Base-by-base conservation (phyloP, 2,113 vertebrate species). In the Alectura lathami region DNA sequence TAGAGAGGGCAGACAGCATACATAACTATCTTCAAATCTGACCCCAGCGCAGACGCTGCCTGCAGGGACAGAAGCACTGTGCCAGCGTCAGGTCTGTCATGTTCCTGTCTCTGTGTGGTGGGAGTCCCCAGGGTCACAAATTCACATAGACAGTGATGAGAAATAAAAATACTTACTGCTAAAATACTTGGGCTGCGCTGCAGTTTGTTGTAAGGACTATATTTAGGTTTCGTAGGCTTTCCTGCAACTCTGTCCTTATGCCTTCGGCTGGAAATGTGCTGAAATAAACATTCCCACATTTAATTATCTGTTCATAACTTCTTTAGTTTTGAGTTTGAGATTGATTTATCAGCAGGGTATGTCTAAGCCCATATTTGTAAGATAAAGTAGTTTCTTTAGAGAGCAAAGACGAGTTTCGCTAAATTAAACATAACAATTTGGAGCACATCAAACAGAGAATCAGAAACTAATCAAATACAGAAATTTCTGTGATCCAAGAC, bases 241-340 rank as follows among this genome's bases (percentile, higher is more conserved):
- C 99, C 99, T 93, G 99, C 99, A 93, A 99, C 99, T 95, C 98
- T 98, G 98, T 99, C 99, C 97, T 99, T 99, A 96, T 99, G 99
- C 97, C 99, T 99, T 97, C 99, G 98, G 97, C 99, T 99, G 98
- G 99, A 99, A 97, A 99, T 99, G 97, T 99, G 99, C 99, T 99
- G 98, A 82, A 98, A 98, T 88, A 94, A 96, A 94, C 80, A 97
- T 88, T 26, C 93, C 69, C 92, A 91, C 56, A 83, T 93, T 89
- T 80, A 83, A 79, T 97, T 97, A 98, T 92, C 74, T 89, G 87
- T 93, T 95, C 88, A 93, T 89, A 92, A 89, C 77, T 74, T 76
- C 79, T 40, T 93, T 7, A 3, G n/a, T 69, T 96, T 87, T 80
- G 70, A 79, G 80, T 43, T 90, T 91, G 43, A 94, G 93, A 86